Percentiles rank a stretch among this genome's conserved stretches.
These are phyloP conservation scores for Leucoraja ocellata DNA, from an alignment of 2,797 vertebrate genomes.

Conservation along the genomic window DNA sequence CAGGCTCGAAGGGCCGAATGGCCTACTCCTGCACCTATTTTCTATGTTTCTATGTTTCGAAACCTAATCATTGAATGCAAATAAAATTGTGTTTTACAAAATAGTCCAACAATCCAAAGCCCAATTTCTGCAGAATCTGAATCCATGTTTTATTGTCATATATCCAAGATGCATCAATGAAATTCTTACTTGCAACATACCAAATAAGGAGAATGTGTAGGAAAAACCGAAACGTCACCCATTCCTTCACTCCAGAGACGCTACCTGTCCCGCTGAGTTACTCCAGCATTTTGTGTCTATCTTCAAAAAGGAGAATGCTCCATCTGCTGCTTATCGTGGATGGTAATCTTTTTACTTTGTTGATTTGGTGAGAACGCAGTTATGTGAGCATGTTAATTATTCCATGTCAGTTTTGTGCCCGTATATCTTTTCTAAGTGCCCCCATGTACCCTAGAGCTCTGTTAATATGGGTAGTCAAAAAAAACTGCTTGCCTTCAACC, in stretches of 20 bases:
- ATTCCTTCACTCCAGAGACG: too few relatives aligned
- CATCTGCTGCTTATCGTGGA: not conserved
- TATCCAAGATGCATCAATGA: too few relatives aligned
- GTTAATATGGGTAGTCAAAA: not conserved
- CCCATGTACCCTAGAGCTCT: not conserved
- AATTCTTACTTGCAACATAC: too few relatives aligned
- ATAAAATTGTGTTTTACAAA: not conserved
- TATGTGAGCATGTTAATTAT: not conserved
- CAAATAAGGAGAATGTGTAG: too few relatives aligned
- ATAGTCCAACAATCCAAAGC: not conserved
- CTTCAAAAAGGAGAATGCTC: not conserved
- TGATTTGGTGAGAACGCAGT: not conserved
- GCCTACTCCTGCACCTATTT: too few relatives aligned
- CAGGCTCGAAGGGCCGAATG: too few relatives aligned
- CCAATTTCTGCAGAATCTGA: not conserved
- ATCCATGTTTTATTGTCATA: too few relatives aligned
- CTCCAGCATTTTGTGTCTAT: too few relatives aligned
- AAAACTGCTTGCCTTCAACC: not conserved
- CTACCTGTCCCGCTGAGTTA: too few relatives aligned
- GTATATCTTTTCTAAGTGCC: not conserved
- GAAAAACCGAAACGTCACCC: too few relatives aligned
- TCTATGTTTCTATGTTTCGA: too few relatives aligned
- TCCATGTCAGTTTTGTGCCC: not conserved
- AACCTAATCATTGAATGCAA: not conserved
- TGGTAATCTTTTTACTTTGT: not conserved